phyloP scores from a whole-genome alignment of 2,113 vertebrate genomes.

The Picathartes gymnocephalus region DNA sequence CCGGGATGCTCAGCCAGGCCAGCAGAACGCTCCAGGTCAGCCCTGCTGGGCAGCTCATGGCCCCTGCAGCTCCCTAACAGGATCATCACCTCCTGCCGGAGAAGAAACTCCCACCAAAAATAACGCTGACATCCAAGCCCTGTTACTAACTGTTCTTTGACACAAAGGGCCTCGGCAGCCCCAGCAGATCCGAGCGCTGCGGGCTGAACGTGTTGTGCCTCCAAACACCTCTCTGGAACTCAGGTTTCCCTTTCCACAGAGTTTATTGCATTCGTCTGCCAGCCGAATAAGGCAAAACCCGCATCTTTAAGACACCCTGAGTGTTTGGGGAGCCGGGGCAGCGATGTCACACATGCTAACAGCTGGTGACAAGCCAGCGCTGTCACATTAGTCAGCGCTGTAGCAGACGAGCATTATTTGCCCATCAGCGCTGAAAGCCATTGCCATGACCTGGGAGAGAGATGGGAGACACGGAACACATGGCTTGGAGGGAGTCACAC shows the following conservation, averaged over 20 bases:
- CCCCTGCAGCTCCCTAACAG: slow-evolving; percentile 87
- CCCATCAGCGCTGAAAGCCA: neutral
- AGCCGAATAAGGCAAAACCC: neutral
- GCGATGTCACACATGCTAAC: neutral
- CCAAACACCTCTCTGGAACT: neutral
- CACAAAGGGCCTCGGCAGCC: accelerated
- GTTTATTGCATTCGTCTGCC: neutral
- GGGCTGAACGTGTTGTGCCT: accelerated
- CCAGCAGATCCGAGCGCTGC: accelerated
- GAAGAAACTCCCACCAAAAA: neutral
- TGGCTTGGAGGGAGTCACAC: neutral
- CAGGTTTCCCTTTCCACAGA: neutral
- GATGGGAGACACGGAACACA: neutral
- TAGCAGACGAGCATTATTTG: neutral
- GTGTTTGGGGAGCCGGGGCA: accelerated
- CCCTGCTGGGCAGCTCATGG: slow-evolving; percentile 34
- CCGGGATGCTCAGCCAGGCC: neutral
- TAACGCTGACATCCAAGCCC: neutral
- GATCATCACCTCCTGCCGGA: slow-evolving; percentile 68
- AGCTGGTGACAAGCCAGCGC: neutral
- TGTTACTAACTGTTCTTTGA: neutral
- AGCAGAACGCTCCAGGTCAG: neutral
- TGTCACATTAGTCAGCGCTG: neutral
- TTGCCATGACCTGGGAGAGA: neutral
- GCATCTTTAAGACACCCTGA: accelerated